Percentiles rank a stretch among this genome's conserved stretches.
These are phyloP conservation scores for Pseudococcus viburni DNA, from an alignment of 2,888 invertebrate genomes.

Conservation along the genomic window DNA sequence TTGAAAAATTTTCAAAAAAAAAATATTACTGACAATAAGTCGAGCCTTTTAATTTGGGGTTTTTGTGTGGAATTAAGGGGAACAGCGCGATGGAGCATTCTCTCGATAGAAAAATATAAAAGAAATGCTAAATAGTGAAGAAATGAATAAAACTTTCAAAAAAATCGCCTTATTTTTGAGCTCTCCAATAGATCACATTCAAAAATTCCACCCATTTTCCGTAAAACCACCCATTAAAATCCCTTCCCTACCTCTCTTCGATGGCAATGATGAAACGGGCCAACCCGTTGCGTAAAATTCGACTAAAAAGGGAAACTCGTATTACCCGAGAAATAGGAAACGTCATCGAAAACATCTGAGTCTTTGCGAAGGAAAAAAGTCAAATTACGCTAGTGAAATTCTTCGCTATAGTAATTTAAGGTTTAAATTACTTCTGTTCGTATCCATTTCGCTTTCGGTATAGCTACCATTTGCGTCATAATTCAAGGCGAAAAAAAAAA, in stretches of 20 bases:
- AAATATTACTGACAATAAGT: too few relatives aligned
- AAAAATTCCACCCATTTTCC: too few relatives aligned
- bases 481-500: constrained; percentile 8
- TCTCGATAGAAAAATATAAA: too few relatives aligned
- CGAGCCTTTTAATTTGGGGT: too few relatives aligned
- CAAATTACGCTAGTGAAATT: constrained; percentile 29
- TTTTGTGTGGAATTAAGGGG: too few relatives aligned
- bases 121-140: too few relatives aligned
- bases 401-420: constrained; percentile 18
- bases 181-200: too few relatives aligned
- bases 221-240: background rate
- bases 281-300: background rate
- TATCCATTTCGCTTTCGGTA: constrained; percentile 11
- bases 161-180: too few relatives aligned
- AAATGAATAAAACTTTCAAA: too few relatives aligned
- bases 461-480: constrained; percentile 20
- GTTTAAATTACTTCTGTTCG: constrained; percentile 29
- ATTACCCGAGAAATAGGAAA: background rate
- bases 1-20: too few relatives aligned
- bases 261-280: background rate
- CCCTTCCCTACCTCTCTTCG: background rate
- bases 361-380: background rate
- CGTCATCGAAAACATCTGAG: constrained; percentile 29
- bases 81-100: too few relatives aligned
- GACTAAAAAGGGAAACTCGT: background rate